These are phyloP conservation scores for Taenaris catops DNA, from an alignment of 2,888 invertebrate species.

Conservation along the genomic window DNA sequence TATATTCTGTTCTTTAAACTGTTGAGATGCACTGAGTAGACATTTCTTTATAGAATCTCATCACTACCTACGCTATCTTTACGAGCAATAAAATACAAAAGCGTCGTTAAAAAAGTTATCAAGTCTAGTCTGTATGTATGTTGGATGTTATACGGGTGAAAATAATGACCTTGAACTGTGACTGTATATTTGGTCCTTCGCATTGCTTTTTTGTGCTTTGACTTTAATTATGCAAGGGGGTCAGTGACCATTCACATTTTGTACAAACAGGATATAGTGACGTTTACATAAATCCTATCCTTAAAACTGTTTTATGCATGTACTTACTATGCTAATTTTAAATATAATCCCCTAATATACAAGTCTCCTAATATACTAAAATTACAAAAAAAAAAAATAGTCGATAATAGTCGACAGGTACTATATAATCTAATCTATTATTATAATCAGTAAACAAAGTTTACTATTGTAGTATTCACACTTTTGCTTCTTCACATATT, in stretches of 20 bases:
- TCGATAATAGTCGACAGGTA: no score
- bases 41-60: slow-evolving; percentile 17
- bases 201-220: slow-evolving; percentile 53
- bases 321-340: no score
- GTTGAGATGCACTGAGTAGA: slow-evolving; percentile 22
- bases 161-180: slow-evolving; percentile 20
- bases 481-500: no score
- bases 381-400: no score
- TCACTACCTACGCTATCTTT: slow-evolving; percentile 19
- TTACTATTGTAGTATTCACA: no score
- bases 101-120: slow-evolving; percentile 13
- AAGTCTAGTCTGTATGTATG: slow-evolving; percentile 11
- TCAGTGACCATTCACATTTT: slow-evolving; percentile 28
- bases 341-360: no score
- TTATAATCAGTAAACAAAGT: no score
- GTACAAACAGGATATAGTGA: background rate
- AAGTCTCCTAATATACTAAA: no score
- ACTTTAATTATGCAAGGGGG: slow-evolving; percentile 36
- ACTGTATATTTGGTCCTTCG: slow-evolving; percentile 34
- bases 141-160: slow-evolving; percentile 22
- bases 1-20: slow-evolving; percentile 22
- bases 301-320: no score
- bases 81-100: slow-evolving; percentile 17
- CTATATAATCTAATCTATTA: no score
- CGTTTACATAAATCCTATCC: no score